Evolutionary conservation across 2,113 vertebrate genomes (phyloP).

Genomic region (Verasper variegatus): DNA sequence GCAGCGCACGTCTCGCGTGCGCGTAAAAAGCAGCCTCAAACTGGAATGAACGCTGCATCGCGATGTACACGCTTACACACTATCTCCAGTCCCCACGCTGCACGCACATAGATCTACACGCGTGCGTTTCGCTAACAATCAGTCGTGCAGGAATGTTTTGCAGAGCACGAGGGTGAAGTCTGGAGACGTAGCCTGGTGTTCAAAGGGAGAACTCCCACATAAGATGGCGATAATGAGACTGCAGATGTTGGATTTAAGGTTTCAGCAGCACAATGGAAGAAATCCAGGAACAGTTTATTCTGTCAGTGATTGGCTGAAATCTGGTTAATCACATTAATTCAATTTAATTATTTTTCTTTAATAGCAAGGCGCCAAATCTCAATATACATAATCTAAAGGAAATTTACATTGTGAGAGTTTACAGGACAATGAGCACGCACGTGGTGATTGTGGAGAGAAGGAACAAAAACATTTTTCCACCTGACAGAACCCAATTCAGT

Average conservation of each 20-base stretch:
- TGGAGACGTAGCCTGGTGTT: too few species aligned
- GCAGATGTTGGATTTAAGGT: slow-evolving; percentile 57
- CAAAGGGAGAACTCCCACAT: too few species aligned
- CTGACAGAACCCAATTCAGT: too few species aligned
- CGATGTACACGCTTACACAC: neutral
- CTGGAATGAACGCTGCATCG: slow-evolving; percentile 30
- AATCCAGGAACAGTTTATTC: neutral
- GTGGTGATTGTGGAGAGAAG: too few species aligned
- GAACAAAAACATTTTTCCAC: too few species aligned
- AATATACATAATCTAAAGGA: too few species aligned
- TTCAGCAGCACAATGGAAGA: slow-evolving; percentile 15
- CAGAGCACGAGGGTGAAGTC: too few species aligned
- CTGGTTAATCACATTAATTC: neutral
- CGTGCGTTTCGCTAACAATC: neutral
- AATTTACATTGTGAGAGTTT: too few species aligned
- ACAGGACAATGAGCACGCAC: too few species aligned
- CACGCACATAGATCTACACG: neutral
- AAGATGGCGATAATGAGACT: slow-evolving; percentile 59
- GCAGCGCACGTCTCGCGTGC: neutral
- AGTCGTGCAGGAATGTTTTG: neutral
- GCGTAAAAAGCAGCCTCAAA: neutral
- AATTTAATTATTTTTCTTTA: too few species aligned
- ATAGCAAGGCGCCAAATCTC: too few species aligned
- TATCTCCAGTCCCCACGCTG: neutral
- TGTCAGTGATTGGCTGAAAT: neutral